Base-by-base conservation (phyloP, 2,888 invertebrate genomes). In the Philopedon plagiatum region DNA sequence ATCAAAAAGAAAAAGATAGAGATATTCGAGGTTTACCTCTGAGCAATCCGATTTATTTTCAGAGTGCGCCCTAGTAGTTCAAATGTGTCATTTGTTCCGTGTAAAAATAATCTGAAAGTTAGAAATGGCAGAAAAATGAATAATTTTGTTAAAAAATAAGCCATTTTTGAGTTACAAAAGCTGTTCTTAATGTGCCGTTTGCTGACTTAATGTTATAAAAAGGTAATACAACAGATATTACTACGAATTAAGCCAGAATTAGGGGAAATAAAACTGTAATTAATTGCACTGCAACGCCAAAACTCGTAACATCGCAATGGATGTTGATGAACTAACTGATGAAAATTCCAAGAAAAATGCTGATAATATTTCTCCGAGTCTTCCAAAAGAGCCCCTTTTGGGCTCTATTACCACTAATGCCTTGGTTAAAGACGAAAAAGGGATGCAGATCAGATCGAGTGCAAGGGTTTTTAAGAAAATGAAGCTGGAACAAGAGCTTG, bases 381-480 rank as follows among this genome's bases (percentile, higher is more conserved):
- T 62, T 49, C 49, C 57, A 26, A 76, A 76, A 54, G 76, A 76
- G 64, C 76, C 71, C 78, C 85, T 92, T 21, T 86, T 92, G n/a
- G 92, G 92, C 11, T 92, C 92, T 0, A 86, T 92, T 46, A 92
- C 91, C n/a, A 91, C 90, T 18, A 84, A 80, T 73, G 78, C 81
- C 8, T 84, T 85, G 66, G 83, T 83, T 19, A 82, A 82, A 56
- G 86, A 86, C 73, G 77, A 80, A 11, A 85, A 83, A 76, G 83
- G 82, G 57, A 87, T 79, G 84, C 89, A 80, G 82, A 86, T 85
- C 66, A 86, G 93, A 37, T 92, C 92, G 41, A 93, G 93, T 84
- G 93, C 93, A 0, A 87, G 94, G 74, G 94, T 93, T 74, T 93
- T 93, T 78, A 93, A 94, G 85, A 94, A 93, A 83, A 88, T 93